Evolutionary conservation across 1,140 invertebrate genomes (phyloP), one percentile per base, ranked within the genome.

Genomic region (Papilio aristodemus): DNA sequence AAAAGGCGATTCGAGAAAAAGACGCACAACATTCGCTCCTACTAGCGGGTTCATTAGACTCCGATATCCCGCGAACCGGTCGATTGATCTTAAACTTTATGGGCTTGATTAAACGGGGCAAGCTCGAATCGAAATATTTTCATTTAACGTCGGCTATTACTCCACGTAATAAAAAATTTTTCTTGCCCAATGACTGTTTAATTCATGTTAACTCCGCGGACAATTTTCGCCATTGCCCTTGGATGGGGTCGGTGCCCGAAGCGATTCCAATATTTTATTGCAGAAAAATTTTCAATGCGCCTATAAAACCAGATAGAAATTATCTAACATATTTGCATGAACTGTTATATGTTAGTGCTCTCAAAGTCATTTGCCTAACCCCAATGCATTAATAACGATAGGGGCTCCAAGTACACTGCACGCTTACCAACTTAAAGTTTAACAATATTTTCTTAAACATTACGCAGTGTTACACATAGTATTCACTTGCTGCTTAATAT

Each of bases 251-350:
- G 39, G n/a, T 27, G 63, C 63, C 41, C 41, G 25, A n/a, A 36
- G 41, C 41, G n/a, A 32, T 50, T 46, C 22, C 39, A n/a, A 66
- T 64, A 63, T 64, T 63, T 63, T 62, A 38, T 39, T 62, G 59
- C 59, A 11, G 37, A 10, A 19, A 54, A 22, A 11, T 22, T 54
- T 25, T 37, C 36, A 38, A 41, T 64, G 38, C 60, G 27, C 38
- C 60, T 25, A 43, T 41, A 62, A 39, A 64, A 38, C 9, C 9
- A 27, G 38, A 64, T 43, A 43, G 37, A 13, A 38, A 22, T 64
- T 64, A 64, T 41, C 19, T 64, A 64, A 64, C 13, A 22, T 64
- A 64, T 63, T 11, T 37, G 38, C 60, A 39, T 63, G 58, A 60
- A 60, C 37, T 60, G 13, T 27, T 58, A 27, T 59, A 38, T 37